phyloP scores from a whole-genome alignment of 2,113 vertebrate genomes.

The Aramus guarauna region DNA sequence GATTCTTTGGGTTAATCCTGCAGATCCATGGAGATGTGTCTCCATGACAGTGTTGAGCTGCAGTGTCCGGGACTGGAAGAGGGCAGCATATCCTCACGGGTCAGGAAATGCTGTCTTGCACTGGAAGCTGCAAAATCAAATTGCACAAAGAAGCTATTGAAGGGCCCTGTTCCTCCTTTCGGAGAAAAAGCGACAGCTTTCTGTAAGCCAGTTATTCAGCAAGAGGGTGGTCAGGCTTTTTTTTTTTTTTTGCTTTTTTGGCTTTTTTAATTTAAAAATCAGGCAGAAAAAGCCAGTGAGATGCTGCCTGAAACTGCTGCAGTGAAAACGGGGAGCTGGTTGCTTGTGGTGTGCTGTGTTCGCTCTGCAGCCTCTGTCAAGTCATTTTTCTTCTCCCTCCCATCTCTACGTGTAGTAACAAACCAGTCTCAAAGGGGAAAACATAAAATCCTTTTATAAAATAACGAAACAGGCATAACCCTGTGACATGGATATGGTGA shows the following conservation, averaged over 20 bases:
- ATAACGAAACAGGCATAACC: background rate
- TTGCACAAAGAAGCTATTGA: constrained; percentile 58
- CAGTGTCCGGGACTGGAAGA: constrained; percentile 25
- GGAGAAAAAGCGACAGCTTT: constrained; percentile 18
- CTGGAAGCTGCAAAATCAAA: constrained; percentile 27
- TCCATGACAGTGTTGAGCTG: background rate
- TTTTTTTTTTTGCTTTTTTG: background rate
- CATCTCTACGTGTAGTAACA: background rate
- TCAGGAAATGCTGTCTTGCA: constrained; percentile 37
- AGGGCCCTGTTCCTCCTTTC: background rate
- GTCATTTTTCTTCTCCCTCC: background rate
- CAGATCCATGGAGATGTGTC: background rate
- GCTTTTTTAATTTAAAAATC: background rate
- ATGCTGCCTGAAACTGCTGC: background rate
- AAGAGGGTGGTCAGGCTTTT: background rate
- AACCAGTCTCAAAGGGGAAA: background rate
- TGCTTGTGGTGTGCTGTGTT: background rate
- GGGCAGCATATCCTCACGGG: constrained; percentile 55
- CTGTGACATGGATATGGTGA: background rate
- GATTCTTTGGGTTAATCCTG: background rate
- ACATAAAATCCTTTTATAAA: background rate
- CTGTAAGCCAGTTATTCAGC: constrained; percentile 28
- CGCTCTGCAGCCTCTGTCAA: background rate
- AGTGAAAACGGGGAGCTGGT: background rate
- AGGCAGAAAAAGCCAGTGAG: background rate